phyloP scores from a whole-genome alignment of 2,888 invertebrate genomes.

The Diploptera punctata region DNA sequence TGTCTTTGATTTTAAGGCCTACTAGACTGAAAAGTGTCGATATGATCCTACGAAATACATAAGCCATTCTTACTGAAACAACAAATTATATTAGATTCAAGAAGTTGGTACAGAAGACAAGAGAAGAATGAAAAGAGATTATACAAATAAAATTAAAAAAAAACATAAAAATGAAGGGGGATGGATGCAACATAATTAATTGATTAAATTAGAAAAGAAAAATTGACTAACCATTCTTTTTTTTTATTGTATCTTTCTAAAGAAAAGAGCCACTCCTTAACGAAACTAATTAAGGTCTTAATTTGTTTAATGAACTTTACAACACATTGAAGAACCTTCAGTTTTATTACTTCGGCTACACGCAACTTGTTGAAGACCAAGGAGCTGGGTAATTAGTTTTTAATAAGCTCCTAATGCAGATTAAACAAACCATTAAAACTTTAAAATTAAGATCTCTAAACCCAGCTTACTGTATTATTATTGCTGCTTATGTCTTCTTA shows the following conservation, averaged over 20 bases:
- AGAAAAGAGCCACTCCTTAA: neutral
- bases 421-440: conserved; percentile 22
- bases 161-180: neutral
- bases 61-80: no score
- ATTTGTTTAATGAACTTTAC: conserved; percentile 41
- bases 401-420: conserved; percentile 23
- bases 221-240: conserved; percentile 13
- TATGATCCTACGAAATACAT: no score
- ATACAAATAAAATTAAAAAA: neutral
- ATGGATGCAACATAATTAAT: conserved; percentile 28
- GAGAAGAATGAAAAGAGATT: no score
- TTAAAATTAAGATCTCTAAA: conserved; percentile 4
- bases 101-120: no score
- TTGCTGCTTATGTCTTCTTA: no score
- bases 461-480: no score
- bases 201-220: conserved; percentile 25
- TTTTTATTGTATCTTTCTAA: neutral
- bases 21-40: no score
- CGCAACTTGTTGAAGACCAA: neutral
- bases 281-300: conserved; percentile 36
- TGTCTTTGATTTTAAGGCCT: no score
- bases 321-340: conserved; percentile 4
- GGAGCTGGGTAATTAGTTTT: conserved; percentile 14
- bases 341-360: neutral
- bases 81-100: no score